A percentile compares a stretch with the other conserved stretches of the same genome.
Evolutionary conservation across 2,888 invertebrate species (phyloP).

Genomic region (Cosmorhoe ocellata): DNA sequence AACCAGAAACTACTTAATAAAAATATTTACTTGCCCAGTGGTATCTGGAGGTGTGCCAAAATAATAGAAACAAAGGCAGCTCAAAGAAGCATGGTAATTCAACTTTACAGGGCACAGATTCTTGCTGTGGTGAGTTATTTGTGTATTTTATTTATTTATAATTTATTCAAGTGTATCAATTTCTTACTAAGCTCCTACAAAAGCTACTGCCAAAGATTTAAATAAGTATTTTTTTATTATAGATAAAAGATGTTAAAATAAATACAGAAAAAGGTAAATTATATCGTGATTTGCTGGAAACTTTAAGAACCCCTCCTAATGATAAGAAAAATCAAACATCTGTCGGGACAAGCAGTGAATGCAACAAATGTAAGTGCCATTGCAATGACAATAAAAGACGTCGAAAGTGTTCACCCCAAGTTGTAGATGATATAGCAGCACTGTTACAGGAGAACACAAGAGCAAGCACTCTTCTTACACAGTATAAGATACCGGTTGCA

Average conservation of each 20-base stretch:
- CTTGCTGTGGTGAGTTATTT: conserved; percentile 52
- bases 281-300: conserved; percentile 60
- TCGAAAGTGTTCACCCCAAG: conserved; percentile 32
- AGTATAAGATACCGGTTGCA: conserved; percentile 39
- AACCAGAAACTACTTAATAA: conserved; percentile 65
- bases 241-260: conserved; percentile 67
- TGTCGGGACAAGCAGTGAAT: conserved; percentile 41
- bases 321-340: conserved; percentile 34
- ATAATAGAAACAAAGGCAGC: conserved; percentile 70
- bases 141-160: background rate
- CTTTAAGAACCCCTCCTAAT: conserved; percentile 38
- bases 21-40: conserved; percentile 71
- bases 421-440: conserved; percentile 20
- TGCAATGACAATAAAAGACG: conserved; percentile 55
- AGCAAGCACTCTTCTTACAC: conserved; percentile 18
- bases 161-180: too few relatives aligned
- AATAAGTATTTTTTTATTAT: conserved; percentile 29
- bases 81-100: conserved; percentile 69
- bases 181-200: too few relatives aligned
- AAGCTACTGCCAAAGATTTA: too few relatives aligned
- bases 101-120: conserved; percentile 69
- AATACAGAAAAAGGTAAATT: conserved; percentile 65
- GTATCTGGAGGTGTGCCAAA: conserved; percentile 76
- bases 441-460: conserved; percentile 19
- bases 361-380: conserved; percentile 56